phyloP scores from a whole-genome alignment of 2,113 vertebrate genomes.

The Neodontobutis hainanensis region DNA sequence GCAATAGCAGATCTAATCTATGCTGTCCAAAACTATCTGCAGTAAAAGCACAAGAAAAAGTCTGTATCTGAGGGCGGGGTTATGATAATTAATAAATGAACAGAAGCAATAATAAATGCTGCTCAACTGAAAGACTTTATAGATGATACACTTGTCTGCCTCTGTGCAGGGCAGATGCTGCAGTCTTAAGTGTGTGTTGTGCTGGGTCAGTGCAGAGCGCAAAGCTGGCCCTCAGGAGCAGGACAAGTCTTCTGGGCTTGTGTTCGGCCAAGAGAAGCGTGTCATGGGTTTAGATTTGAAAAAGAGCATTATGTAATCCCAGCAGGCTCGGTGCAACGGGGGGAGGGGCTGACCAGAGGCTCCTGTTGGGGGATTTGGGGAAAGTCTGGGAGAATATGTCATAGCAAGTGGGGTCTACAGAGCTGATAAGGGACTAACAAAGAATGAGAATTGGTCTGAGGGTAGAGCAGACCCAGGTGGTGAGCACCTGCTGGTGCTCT shows the following conservation, averaged over 20 bases:
- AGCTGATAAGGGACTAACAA: constrained; percentile 1
- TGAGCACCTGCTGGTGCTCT: constrained; percentile 47
- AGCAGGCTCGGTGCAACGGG: constrained; percentile 27
- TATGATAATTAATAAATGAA: too few relatives aligned
- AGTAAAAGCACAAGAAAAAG: too few relatives aligned
- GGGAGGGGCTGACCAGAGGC: constrained; percentile 21
- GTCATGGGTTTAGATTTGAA: constrained; percentile 61
- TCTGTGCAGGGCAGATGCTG: constrained; percentile 5
- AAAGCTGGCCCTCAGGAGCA: constrained; percentile 37
- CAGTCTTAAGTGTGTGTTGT: constrained; percentile 5
- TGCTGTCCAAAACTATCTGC: too few relatives aligned
- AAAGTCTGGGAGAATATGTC: constrained; percentile 9
- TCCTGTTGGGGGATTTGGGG: background rate
- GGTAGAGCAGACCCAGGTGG: constrained; percentile 17
- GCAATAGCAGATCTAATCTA: too few relatives aligned
- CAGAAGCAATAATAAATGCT: too few relatives aligned
- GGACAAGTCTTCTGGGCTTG: constrained; percentile 49
- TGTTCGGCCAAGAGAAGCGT: constrained; percentile 65
- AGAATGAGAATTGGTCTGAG: constrained; percentile 12
- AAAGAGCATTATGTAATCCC: constrained; percentile 70
- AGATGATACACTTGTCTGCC: too few relatives aligned
- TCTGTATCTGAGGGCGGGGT: too few relatives aligned
- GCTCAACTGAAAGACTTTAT: too few relatives aligned
- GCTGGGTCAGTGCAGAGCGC: constrained; percentile 23
- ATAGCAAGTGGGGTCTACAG: background rate